These are phyloP conservation scores for Mellivora capensis DNA, from an alignment of 2,113 vertebrate species.

Conservation along the genomic window DNA sequence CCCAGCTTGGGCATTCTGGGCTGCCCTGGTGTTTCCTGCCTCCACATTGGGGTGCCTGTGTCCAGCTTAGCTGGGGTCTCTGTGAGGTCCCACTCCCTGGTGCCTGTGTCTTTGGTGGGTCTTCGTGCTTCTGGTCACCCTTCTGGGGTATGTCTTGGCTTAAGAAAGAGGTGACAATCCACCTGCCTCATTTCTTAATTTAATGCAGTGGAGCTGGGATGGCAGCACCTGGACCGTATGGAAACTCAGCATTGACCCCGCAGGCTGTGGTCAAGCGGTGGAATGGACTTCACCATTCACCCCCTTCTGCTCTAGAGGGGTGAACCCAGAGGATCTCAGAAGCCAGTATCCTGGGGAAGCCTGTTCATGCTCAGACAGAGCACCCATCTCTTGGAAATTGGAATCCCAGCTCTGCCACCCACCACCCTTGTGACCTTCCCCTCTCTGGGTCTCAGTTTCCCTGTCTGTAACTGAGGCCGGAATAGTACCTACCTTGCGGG, in stretches of 20 bases:
- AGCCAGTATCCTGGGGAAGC: neutral
- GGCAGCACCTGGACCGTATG: no score
- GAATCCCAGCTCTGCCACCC: neutral
- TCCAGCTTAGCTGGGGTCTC: neutral
- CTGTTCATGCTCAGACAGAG: neutral
- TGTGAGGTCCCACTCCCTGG: neutral
- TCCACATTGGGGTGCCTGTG: neutral
- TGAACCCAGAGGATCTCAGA: neutral
- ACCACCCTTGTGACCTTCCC: neutral
- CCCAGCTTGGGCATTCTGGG: fast-evolving
- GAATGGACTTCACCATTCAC: neutral
- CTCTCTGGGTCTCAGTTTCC: neutral
- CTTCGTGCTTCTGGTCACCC: neutral
- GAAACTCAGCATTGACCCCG: neutral
- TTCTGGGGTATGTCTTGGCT: neutral
- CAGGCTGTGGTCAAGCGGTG: neutral
- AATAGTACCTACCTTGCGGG: neutral
- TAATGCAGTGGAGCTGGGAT: neutral
- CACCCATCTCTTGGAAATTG: neutral
- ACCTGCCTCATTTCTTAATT: neutral
- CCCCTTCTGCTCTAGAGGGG: neutral
- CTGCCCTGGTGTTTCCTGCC: neutral
- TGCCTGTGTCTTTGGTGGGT: neutral
- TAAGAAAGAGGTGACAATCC: neutral
- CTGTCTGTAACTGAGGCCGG: neutral